Conservation (phyloP, 2,888 invertebrate genomes). For the Netelia virgata region DNA sequence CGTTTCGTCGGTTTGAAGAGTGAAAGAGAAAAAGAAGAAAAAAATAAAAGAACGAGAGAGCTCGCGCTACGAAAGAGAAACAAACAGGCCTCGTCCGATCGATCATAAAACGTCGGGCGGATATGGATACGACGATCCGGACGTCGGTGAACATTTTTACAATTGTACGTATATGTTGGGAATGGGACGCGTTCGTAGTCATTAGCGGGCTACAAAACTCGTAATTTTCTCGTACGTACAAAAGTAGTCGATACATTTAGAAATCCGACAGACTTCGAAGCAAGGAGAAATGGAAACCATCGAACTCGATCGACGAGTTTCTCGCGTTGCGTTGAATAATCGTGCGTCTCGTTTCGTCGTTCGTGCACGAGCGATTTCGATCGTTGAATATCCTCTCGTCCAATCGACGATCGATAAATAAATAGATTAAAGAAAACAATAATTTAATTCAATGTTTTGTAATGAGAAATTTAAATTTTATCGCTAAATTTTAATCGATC, state of each 20-base stretch:
- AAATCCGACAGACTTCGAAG: conserved; percentile 24
- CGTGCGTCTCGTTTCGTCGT: not conserved
- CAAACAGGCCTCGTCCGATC: conserved; percentile 55
- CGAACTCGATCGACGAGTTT: conserved; percentile 27
- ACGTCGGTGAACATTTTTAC: conserved; percentile 47
- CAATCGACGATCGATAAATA: not conserved
- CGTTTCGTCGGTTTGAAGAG: not conserved
- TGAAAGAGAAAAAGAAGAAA: not conserved
- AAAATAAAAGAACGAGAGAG: conserved; percentile 5
- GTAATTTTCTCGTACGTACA: conserved; percentile 17
- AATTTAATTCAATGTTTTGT: not conserved
- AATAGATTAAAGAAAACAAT: not conserved
- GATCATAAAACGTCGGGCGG: conserved; percentile 48
- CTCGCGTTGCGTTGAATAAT: not conserved
- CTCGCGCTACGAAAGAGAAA: conserved; percentile 29
- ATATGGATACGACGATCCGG: conserved; percentile 2
- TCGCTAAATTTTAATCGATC: no score
- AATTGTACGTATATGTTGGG: not conserved
- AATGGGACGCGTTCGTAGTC: conserved; percentile 45
- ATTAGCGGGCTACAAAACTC: conserved; percentile 40
- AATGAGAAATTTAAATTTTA: no score
- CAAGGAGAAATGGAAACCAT: conserved; percentile 18
- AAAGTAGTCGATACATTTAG: conserved; percentile 44
- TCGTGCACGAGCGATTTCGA: not conserved
- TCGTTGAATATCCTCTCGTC: not conserved